Evolutionary conservation across 2,797 vertebrate genomes (phyloP).

Genomic region (Clamator glandarius): DNA sequence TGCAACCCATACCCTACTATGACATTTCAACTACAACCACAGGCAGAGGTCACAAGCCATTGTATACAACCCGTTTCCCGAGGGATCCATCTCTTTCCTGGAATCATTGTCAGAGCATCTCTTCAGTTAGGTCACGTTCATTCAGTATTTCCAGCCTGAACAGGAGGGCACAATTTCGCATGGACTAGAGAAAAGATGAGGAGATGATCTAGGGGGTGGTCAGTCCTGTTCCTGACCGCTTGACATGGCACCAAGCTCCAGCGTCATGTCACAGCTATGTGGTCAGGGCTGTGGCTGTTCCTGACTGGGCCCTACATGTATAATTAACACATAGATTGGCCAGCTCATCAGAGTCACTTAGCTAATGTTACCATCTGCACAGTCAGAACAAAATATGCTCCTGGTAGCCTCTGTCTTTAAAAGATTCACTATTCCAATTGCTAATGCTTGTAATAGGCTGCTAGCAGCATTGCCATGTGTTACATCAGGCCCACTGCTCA

Average conservation of each 20-base stretch:
- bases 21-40: constrained; percentile 35
- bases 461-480: neutral
- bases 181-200: neutral
- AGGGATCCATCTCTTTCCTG: constrained; percentile 40
- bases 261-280: neutral
- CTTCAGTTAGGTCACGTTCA: neutral
- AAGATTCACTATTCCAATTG: neutral
- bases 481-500: neutral
- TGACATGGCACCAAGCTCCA: neutral
- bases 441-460: neutral
- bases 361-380: neutral
- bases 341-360: neutral
- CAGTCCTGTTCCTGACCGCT: neutral
- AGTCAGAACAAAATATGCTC: neutral
- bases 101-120: constrained; percentile 39
- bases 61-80: constrained; percentile 34
- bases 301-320: neutral
- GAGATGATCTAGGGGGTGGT: neutral
- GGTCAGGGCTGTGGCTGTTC: neutral
- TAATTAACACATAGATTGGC: neutral
- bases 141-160: neutral
- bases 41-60: constrained; percentile 38
- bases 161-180: neutral
- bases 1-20: neutral
- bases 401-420: neutral